Evolutionary conservation across 2,113 vertebrate genomes (phyloP).

Genomic region (Centropus unirufus): DNA sequence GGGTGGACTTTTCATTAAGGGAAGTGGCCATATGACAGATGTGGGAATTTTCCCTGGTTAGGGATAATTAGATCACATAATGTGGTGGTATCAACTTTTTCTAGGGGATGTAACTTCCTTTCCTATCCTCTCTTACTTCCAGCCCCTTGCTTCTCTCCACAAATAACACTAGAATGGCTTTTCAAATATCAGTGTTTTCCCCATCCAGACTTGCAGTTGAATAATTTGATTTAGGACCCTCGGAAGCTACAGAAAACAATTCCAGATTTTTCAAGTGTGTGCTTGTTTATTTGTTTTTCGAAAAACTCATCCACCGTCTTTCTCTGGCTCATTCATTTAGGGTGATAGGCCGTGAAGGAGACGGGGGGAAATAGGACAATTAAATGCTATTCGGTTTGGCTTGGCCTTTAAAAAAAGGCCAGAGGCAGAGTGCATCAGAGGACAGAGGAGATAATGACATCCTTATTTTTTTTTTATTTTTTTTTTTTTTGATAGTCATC

Average conservation of each 20-base stretch:
- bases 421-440: conserved; percentile 12
- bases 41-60: not conserved
- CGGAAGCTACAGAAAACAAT: not conserved
- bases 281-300: not conserved
- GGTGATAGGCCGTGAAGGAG: not conserved
- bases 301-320: not conserved
- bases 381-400: not conserved
- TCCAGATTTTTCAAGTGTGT: not conserved
- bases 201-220: not conserved
- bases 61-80: not conserved
- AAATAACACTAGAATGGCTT: not conserved
- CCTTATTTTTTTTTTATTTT: too few relatives aligned
- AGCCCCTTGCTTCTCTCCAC: not conserved
- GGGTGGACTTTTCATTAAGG: not conserved
- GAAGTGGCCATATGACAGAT: not conserved
- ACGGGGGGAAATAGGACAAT: not conserved
- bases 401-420: not conserved
- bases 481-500: conserved; percentile 3
- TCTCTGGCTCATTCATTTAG: not conserved
- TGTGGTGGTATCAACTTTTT: not conserved
- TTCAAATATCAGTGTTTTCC: not conserved
- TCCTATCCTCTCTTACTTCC: not conserved
- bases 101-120: not conserved
- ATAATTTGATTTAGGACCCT: not conserved
- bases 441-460: conserved; percentile 34